A percentile compares a stretch with the other conserved stretches of the same genome.
These are phyloP conservation scores for Misgurnus mizolepis DNA, from an alignment of 2,113 vertebrate species.

Conservation along the genomic window DNA sequence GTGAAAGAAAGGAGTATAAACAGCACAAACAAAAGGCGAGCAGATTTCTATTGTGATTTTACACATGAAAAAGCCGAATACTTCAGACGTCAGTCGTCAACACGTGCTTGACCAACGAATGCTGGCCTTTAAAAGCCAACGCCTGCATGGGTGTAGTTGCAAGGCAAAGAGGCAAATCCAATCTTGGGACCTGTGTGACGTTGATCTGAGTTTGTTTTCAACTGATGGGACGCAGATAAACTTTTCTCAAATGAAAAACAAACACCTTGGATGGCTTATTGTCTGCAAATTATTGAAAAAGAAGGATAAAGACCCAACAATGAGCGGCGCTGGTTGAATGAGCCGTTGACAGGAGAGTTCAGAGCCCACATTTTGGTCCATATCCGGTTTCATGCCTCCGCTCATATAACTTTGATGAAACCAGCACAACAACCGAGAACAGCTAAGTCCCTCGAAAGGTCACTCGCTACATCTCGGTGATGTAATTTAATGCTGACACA, in stretches of 20 bases:
- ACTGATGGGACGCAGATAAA: neutral
- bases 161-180: neutral
- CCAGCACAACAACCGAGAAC: constrained; percentile 9
- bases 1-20: constrained; percentile 14
- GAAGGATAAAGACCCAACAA: neutral
- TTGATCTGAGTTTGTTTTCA: neutral
- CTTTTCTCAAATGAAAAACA: neutral
- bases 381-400: constrained; percentile 45
- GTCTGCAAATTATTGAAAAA: constrained; percentile 11
- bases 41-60: neutral
- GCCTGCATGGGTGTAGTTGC: neutral
- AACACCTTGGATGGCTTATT: neutral
- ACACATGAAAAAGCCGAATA: neutral
- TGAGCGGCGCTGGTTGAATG: neutral
- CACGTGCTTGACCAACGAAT: neutral
- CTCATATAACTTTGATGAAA: constrained; percentile 52
- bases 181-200: too few relatives aligned
- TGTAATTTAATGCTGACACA: constrained; percentile 42
- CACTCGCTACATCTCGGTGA: constrained; percentile 30
- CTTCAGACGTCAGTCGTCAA: neutral
- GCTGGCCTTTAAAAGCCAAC: neutral
- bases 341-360: constrained; percentile 40
- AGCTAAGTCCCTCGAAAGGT: constrained; percentile 37
- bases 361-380: constrained; percentile 45
- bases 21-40: neutral